Evolutionary conservation across 2,888 invertebrate species (phyloP), one percentile per base, ranked within the genome.

Genomic region (Adineta ricciae): DNA sequence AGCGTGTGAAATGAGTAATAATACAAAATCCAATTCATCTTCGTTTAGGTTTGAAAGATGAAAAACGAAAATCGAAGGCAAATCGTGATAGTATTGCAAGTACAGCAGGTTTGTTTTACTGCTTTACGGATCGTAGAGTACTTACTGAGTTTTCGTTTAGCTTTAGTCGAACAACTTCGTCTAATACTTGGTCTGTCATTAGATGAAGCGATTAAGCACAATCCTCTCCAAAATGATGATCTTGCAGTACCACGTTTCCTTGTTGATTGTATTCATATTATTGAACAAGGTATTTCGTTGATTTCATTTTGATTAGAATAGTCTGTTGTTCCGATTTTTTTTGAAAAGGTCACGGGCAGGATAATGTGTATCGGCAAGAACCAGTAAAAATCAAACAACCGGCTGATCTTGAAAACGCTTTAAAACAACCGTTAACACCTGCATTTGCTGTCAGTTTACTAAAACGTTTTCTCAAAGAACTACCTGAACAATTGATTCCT

Each of bases 381-480:
- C 41, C 78, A 41, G 41, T 78, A 1, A 78, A 78, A 41, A 78
- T 78, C 1, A 78, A 78, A n/a, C 78, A 78, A 78, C 41, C 78
- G 7, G 41, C 78, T 78, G 78, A 78, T 78, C 41, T 78, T 41
- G 78, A 78, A 16, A 41, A 41, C n/a, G 78, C 78, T 24, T 78
- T 78, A 41, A 78, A 78, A 78, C 78, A 78, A 78, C 78, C 78
- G 24, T 78, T 78, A 41, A 78, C 78, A 41, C 41, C 78, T 11
- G 41, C 38, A 78, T 78, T 78, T 78, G 78, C 78, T 78, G 78
- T 41, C 41, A 78, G 78, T 78, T 78, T 78, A 78, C 41, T 78
- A 9, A 78, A 78, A 78, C 78, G 78, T 78, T 78, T 78, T 78
- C 41, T 78, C 24, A 78, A 78, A 78, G 78, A 78, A 78, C 14